Percentiles rank a stretch among this genome's conserved stretches.
These are phyloP conservation scores for Zosterops borbonicus DNA, from an alignment of 2,113 vertebrate genomes.

Conservation along the genomic window DNA sequence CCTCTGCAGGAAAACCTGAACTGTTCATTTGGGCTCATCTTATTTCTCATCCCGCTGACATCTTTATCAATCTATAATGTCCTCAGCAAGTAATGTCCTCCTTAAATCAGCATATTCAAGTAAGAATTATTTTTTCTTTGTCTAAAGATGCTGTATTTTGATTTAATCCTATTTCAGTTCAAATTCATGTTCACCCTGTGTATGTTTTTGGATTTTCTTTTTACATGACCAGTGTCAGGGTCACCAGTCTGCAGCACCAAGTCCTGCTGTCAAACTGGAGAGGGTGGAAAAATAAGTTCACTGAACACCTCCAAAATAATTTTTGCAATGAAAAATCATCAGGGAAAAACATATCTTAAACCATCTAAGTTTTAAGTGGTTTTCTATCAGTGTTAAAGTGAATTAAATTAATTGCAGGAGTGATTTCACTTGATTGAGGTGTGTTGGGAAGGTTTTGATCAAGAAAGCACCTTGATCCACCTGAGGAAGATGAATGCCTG, in stretches of 20 bases:
- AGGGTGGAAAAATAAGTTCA: not conserved
- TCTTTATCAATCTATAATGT: not conserved
- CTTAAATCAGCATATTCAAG: not conserved
- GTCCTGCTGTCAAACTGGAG: not conserved
- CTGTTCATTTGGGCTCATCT: not conserved
- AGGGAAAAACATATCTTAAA: not conserved
- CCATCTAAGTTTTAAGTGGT: not conserved
- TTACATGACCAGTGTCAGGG: not conserved
- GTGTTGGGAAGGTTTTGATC: not conserved
- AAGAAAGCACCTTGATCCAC: not conserved
- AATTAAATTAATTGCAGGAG: not conserved
- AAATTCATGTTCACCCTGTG: not conserved
- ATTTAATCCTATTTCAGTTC: not conserved
- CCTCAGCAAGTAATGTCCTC: not conserved
- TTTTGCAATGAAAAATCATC: not conserved
- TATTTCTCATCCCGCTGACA: not conserved
- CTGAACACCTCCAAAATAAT: not conserved
- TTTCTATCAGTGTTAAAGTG: not conserved
- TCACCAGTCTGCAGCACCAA: not conserved
- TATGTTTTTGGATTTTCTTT: not conserved
- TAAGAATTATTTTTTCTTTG: not conserved
- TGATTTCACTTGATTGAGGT: not conserved
- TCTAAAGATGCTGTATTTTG: not conserved
- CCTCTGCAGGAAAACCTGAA: not conserved
- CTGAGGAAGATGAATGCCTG: not conserved